phyloP scores from a whole-genome alignment of 2,113 vertebrate genomes.

The Pavo muticus region DNA sequence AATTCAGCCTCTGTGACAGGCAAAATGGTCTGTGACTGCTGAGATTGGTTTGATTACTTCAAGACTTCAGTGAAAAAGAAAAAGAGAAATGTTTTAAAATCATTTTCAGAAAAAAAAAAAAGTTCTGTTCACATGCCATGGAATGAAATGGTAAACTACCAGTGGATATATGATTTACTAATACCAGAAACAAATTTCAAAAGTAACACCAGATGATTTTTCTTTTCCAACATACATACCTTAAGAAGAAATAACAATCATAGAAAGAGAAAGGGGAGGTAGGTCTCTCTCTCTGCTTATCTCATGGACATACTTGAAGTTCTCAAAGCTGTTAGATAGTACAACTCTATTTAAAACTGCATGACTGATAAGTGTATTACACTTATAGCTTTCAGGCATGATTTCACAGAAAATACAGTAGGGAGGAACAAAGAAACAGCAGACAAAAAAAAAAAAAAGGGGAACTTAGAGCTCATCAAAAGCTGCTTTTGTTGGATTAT shows the following conservation, averaged over 20 bases:
- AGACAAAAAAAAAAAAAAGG: background rate
- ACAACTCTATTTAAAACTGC: conserved; percentile 50
- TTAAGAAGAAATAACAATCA: background rate
- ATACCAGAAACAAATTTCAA: background rate
- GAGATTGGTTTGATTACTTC: background rate
- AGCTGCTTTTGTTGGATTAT: background rate
- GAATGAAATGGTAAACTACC: background rate
- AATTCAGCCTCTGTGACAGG: conserved; percentile 42
- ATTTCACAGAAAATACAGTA: conserved; percentile 19
- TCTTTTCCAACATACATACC: background rate
- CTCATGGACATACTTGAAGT: background rate
- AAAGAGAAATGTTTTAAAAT: background rate
- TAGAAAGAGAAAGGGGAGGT: background rate
- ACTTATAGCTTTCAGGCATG: conserved; percentile 32
- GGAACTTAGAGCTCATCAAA: background rate
- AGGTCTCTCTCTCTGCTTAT: background rate
- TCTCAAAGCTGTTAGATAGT: conserved; percentile 22
- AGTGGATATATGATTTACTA: fast-evolving
- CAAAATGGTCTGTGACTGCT: background rate
- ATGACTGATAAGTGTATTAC: conserved; percentile 46
- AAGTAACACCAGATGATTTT: background rate
- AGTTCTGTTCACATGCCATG: background rate
- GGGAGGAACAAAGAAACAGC: conserved; percentile 13
- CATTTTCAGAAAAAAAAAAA: background rate
- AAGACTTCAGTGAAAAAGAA: background rate